Evolutionary conservation across 2,888 invertebrate species (phyloP).

Genomic region (Heliconius hortense): DNA sequence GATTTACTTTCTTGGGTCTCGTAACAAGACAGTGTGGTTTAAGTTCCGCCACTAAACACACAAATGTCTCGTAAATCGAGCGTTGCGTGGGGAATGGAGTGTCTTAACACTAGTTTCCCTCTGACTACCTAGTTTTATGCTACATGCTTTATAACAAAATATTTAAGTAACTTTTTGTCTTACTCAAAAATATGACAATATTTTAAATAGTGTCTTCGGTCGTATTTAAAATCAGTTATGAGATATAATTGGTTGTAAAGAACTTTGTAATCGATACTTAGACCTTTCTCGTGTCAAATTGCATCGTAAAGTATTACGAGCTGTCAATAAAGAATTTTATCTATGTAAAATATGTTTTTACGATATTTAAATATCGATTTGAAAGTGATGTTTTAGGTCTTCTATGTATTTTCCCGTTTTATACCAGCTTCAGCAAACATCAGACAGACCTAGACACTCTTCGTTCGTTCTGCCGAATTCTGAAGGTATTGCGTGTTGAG

Average conservation of each 20-base stretch:
- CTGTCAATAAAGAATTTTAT: slow-evolving; percentile 29
- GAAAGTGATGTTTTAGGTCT: not conserved
- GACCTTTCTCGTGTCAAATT: not conserved
- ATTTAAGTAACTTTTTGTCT: not conserved
- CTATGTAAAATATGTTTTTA: slow-evolving; percentile 27
- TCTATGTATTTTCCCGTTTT: no score
- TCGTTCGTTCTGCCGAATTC: no score
- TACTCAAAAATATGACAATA: not conserved
- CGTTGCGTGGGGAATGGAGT: not conserved
- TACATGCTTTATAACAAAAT: not conserved
- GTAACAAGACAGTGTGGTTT: not conserved
- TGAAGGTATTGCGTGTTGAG: no score
- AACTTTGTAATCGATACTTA: slow-evolving; percentile 32
- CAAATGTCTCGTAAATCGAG: not conserved
- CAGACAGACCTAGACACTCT: no score
- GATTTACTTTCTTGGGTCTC: not conserved
- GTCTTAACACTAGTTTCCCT: not conserved
- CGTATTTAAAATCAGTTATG: slow-evolving; percentile 1
- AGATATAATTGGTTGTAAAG: slow-evolving; percentile 22
- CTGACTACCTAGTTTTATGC: not conserved
- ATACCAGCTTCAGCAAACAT: no score
- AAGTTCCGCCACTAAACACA: not conserved
- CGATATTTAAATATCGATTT: not conserved
- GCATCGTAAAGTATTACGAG: slow-evolving; percentile 23
- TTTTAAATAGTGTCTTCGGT: not conserved